A percentile compares a stretch with the other conserved stretches of the same genome.
Evolutionary conservation across 1,140 invertebrate genomes (phyloP).

Genomic region (Chymomyza costata): DNA sequence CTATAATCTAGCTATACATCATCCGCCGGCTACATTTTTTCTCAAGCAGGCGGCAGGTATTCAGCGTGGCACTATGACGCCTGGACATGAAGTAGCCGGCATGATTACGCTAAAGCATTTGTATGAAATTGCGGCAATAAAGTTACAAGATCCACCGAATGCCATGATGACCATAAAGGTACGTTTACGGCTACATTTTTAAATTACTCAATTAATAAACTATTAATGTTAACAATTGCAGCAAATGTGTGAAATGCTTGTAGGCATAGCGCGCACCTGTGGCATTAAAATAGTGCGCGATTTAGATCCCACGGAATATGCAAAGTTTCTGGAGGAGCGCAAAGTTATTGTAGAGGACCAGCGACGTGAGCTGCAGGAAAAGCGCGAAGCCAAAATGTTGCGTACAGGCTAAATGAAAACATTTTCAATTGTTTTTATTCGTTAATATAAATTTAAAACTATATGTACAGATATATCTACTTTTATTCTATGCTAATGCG

Average conservation of each 20-base stretch:
- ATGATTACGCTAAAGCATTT: constrained; percentile 97
- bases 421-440: constrained; percentile 33
- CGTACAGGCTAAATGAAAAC: constrained; percentile 79
- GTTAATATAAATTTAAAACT: constrained; percentile 59
- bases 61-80: constrained; percentile 86
- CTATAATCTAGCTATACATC: constrained; percentile 88
- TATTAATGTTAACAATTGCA: constrained; percentile 78
- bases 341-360: constrained; percentile 84
- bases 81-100: constrained; percentile 88
- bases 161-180: constrained; percentile 77
- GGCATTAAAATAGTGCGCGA: constrained; percentile 92
- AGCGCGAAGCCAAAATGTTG: constrained; percentile 94
- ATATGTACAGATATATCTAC: constrained; percentile 53
- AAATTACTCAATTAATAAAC: not conserved
- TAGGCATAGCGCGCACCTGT: constrained; percentile 84
- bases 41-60: constrained; percentile 97
- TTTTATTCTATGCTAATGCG: constrained; percentile 65
- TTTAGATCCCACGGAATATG: constrained; percentile 89
- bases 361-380: constrained; percentile 87
- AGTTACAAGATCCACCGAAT: constrained; percentile 88
- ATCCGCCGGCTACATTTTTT: constrained; percentile 91
- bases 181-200: not conserved
- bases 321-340: constrained; percentile 87
- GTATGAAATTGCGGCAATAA: constrained; percentile 98
- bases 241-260: constrained; percentile 87